phyloP scores from a whole-genome alignment of 2,888 invertebrate species.

The Hemicrepidius hirtus region DNA sequence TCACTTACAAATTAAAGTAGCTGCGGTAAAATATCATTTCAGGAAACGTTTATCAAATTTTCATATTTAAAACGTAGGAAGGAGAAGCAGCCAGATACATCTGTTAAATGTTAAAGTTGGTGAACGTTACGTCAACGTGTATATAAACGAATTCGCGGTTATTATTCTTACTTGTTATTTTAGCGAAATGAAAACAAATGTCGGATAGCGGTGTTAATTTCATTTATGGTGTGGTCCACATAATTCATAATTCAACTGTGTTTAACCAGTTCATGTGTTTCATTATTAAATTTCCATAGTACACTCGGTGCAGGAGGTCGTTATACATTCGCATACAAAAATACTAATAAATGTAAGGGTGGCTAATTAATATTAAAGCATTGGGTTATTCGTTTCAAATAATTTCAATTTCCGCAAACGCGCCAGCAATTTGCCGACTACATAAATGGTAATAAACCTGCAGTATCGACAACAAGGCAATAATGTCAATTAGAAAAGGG shows the following conservation, averaged over 20 bases:
- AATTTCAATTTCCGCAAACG: too few species aligned
- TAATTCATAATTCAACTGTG: constrained; percentile 26
- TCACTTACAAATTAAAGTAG: too few species aligned
- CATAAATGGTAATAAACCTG: too few species aligned
- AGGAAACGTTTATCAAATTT: constrained; percentile 2
- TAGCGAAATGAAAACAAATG: constrained; percentile 28
- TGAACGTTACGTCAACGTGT: not conserved
- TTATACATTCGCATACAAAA: not conserved
- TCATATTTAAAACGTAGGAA: not conserved
- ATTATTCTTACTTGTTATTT: constrained; percentile 31
- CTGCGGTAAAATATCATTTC: not conserved
- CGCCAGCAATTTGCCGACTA: too few species aligned
- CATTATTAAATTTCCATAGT: constrained; percentile 27
- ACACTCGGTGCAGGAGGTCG: not conserved
- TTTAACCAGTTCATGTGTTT: constrained; percentile 24
- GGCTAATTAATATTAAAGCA: not conserved
- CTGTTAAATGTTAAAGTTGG: not conserved
- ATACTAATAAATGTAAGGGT: not conserved
- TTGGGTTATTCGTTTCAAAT: too few species aligned
- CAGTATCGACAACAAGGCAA: too few species aligned
- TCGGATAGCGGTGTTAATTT: constrained; percentile 30
- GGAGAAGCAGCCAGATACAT: not conserved
- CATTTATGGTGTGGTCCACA: constrained; percentile 28
- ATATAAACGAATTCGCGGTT: constrained; percentile 11
- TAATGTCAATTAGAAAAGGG: too few species aligned